Conservation (phyloP, 1,140 invertebrate genomes). For the Littorina saxatilis region DNA sequence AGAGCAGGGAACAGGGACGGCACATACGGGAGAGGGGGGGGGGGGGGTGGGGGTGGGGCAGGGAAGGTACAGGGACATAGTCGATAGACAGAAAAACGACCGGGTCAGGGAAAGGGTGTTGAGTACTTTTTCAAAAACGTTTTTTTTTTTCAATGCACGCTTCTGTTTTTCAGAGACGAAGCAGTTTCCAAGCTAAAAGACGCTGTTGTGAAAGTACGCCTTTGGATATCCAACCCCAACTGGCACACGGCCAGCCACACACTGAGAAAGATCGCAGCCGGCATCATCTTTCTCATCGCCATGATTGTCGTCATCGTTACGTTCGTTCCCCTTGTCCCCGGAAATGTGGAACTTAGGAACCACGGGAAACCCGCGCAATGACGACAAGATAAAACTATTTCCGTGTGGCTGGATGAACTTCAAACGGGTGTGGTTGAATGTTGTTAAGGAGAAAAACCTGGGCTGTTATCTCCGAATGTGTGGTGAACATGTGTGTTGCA, state of each 20-base stretch:
- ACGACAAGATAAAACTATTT: not conserved
- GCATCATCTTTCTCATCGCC: constrained; percentile 26
- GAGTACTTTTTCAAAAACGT: too few species aligned
- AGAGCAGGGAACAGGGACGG: too few species aligned
- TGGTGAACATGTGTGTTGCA: too few species aligned
- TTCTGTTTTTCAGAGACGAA: constrained; percentile 6
- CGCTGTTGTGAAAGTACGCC: not conserved
- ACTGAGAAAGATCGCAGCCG: not conserved
- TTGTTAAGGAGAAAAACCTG: too few species aligned
- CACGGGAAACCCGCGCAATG: constrained; percentile 17
- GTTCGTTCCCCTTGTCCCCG: constrained; percentile 26
- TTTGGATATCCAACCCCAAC: constrained; percentile 35
- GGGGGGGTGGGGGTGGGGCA: too few species aligned
- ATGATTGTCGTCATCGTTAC: constrained; percentile 19
- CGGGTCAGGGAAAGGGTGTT: too few species aligned
- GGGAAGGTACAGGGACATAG: too few species aligned
- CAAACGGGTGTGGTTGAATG: too few species aligned
- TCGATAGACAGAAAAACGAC: too few species aligned
- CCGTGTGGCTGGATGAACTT: not conserved
- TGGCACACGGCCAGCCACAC: constrained; percentile 31
- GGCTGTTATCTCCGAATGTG: too few species aligned
- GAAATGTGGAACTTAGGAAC: constrained; percentile 2
- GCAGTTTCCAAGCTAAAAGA: constrained; percentile 19
- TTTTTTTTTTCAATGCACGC: too few species aligned
- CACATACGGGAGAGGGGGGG: too few species aligned